Evolutionary conservation across 2,888 invertebrate genomes (phyloP).

Genomic region (Dinocampus coccinellae): DNA sequence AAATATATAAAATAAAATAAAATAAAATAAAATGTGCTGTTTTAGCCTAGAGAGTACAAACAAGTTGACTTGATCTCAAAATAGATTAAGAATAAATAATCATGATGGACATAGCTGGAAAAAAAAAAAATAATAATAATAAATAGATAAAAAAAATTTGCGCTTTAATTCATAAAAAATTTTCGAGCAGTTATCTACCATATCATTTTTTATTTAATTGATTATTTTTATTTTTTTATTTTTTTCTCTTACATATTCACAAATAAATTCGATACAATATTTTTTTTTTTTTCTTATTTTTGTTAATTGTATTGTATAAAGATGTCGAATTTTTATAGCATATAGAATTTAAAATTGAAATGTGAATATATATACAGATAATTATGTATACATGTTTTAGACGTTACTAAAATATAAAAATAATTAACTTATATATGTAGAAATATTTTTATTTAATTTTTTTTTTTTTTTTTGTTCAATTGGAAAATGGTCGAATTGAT

Average conservation of each 20-base stretch:
- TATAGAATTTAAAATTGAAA: too few relatives aligned
- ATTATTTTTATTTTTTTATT: conserved; percentile 29
- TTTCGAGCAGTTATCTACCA: conserved; percentile 24
- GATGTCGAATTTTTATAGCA: too few relatives aligned
- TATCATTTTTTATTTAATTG: neutral
- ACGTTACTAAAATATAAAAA: too few relatives aligned
- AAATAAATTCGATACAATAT: too few relatives aligned
- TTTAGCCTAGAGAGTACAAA: conserved; percentile 62
- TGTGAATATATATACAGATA: too few relatives aligned
- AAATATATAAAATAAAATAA: too few relatives aligned
- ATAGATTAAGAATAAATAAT: conserved; percentile 47
- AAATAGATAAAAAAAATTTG: conserved; percentile 8
- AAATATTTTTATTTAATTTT: conserved; percentile 6
- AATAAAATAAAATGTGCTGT: conserved; percentile 42
- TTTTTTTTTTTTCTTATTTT: too few relatives aligned
- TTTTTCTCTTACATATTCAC: too few relatives aligned
- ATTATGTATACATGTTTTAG: too few relatives aligned
- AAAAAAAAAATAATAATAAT: conserved; percentile 21
- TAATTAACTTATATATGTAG: conserved; percentile 20
- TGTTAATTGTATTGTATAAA: too few relatives aligned
- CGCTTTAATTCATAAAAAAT: conserved; percentile 20
- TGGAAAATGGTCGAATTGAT: too few relatives aligned
- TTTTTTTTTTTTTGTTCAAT: too few relatives aligned
- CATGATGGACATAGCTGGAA: neutral
- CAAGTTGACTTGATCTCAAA: conserved; percentile 59